phyloP scores from a whole-genome alignment of 2,797 vertebrate species.

The Neosilurus mollespiculum region DNA sequence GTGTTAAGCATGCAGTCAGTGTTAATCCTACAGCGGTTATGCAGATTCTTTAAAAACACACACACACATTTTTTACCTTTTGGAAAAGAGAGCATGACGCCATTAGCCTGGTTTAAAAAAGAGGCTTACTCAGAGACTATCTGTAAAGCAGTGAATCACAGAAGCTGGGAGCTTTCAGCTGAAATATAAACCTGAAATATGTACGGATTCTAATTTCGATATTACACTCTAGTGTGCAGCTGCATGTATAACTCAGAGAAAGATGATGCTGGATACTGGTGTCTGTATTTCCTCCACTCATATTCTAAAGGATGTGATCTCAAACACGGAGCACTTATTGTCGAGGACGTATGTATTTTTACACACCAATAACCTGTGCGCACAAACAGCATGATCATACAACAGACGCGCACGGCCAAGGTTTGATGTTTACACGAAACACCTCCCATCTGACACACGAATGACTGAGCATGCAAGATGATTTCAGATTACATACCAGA shows the following conservation, averaged over 20 bases:
- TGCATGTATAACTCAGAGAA: background rate
- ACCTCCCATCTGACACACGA: background rate
- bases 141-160: constrained; percentile 1
- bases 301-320: background rate
- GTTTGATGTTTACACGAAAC: background rate
- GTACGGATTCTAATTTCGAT: background rate
- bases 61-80: background rate
- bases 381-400: background rate
- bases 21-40: background rate
- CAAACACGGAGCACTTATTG: background rate
- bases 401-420: background rate
- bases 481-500: constrained; percentile 26
- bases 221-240: background rate
- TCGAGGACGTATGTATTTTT: background rate
- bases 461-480: background rate
- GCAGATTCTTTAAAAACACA: background rate
- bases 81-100: constrained; percentile 2
- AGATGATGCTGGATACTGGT: background rate
- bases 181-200: constrained; percentile 6
- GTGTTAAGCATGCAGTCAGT: background rate
- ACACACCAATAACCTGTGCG: background rate
- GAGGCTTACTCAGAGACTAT: background rate
- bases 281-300: background rate
- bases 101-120: background rate
- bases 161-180: background rate